Evolutionary conservation across 2,888 invertebrate species (phyloP), one percentile per base, ranked within the genome.

Genomic region (Macroteleia sp.): DNA sequence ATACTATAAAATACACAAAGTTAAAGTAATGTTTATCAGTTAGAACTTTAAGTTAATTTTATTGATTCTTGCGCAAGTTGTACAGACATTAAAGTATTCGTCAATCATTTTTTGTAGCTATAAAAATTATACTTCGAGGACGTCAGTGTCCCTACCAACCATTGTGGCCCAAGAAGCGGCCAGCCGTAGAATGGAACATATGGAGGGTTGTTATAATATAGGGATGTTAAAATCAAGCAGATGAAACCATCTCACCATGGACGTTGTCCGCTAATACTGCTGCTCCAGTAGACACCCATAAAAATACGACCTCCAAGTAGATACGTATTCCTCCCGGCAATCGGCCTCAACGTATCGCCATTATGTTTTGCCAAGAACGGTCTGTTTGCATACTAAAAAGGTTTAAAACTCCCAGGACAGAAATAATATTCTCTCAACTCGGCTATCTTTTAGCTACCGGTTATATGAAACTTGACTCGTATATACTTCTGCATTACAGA

Each of bases 301-400:
- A 81, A 82, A 82, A 81, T 79, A 66, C 70, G 70, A 79, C 69
- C 76, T 75, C n/a, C 61, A 36, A 46, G 80, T 41, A 70, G 73
- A 74, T 70, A 74, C 56, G n/a, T 39, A 54, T 71, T 71, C 75
- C 73, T 62, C 48, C 62, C 25, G 64, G 69, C 59, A 71, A 62
- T 54, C 73, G 59, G 59, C 64, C 52, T 61, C 67, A 20, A 32
- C 64, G 34, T 77, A 71, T 81, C 79, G 79, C 81, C 82, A 83
- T 87, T 87, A 86, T 80, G 82, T 79, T 76, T 80, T 81, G 79
- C 70, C 79, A 83, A 84, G 84, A 83, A 83, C 83, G 85, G 85
- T 86, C 87, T 86, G 87, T 87, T 87, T 87, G 87, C 87, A 87
- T 86, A 86, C 86, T 87, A 86, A 87, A 87, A 86, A 86, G 87